Evolutionary conservation across 2,888 invertebrate species (phyloP), one percentile per base, ranked within the genome.

Genomic region (Saturnia pavonia): DNA sequence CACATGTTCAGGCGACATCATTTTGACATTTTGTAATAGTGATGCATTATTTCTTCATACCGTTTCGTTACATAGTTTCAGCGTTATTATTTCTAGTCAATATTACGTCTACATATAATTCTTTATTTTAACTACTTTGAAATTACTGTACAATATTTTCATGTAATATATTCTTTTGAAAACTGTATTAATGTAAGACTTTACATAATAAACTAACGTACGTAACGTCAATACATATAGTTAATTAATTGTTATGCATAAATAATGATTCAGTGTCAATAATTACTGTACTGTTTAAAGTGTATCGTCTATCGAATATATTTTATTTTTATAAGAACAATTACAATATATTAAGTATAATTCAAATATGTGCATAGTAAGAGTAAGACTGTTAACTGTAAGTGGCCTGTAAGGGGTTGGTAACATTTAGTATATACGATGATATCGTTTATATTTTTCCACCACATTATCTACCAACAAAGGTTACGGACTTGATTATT

Each of bases 401-500:
- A 9, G 65, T 27, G 4, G 4, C 11, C 9, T 65, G 40, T 65
- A 40, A 65, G 65, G 40, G 40, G 65, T 65, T 40, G 40, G n/a
- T 40, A 40, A 40, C 65, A 65, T 65, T 34, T 65, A 11, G 6
- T n/a, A 34, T 34, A 65, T 60, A n/a, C n/a, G n/a, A n/a, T 65
- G 40, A 40, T 40, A 40, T 40, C 65, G 19, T 40, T 40, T 40
- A n/a, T 40, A 65, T 40, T 65, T 65, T 65, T 65, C 65, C 40
- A 65, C 40, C 43, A 67, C 51, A 54, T 67, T 70, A 70, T 67
- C 70, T 67, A n/a, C 25, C 54, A 34, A n/a, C 40, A 69, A 67
- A 70, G 70, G 66, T 70, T 67, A 70, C 70, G 70, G 70, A 51
- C 66, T 70, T 70, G 51, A 51, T 66, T 60, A 69, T 60, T 65